Base-by-base conservation (phyloP, 2,797 vertebrate species). In the Chiloscyllium punctatum region DNA sequence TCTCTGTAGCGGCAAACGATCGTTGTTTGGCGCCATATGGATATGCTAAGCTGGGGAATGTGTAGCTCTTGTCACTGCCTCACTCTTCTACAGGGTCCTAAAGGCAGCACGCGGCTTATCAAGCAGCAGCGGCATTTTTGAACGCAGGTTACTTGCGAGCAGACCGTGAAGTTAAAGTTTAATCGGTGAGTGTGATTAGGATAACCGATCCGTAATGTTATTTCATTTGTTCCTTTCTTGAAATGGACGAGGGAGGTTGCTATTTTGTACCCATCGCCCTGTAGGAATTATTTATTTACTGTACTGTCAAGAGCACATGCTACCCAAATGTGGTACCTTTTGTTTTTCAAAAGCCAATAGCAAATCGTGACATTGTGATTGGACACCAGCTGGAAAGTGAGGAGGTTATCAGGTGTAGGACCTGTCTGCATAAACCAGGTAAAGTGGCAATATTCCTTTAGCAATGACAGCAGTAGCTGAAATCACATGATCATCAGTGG, bases 11-110 rank as follows among this genome's bases (percentile, higher is more conserved):
- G 53, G 53, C 66, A 42, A 68, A 42, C 27, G 94, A 48, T 94
- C 68, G 42, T 42, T 48, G 94, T 94, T 94, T 94, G 94, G 42
- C 94, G 71, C 94, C 69, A 94, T 94, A 71, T 71, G 94, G 68
- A 94, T 16, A 74, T 53, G 5, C 42, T 51, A 30, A 74, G 69
- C 71, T 53, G 69, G 48, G 27, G 37, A 48, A 94, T 74, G 69
- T 94, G 71, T 74, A 27, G 42, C 4, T 74, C 48, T 30, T 74
- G 69, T 94, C 69, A 30, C 42, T 74, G 71, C 37, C 94, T 18
- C 27, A 33, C 1, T 90, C 25, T 62, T 90, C 87, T 16, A 15
- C 94, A 16, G 27, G 94, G 71, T 94, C 94, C 94, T 94, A 74
- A 74, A 74, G 71, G 18, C 66, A 66, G 90, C 66, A 0, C 0